Evolutionary conservation across 2,888 invertebrate species (phyloP).

Genomic region (Cheilosia variabilis): DNA sequence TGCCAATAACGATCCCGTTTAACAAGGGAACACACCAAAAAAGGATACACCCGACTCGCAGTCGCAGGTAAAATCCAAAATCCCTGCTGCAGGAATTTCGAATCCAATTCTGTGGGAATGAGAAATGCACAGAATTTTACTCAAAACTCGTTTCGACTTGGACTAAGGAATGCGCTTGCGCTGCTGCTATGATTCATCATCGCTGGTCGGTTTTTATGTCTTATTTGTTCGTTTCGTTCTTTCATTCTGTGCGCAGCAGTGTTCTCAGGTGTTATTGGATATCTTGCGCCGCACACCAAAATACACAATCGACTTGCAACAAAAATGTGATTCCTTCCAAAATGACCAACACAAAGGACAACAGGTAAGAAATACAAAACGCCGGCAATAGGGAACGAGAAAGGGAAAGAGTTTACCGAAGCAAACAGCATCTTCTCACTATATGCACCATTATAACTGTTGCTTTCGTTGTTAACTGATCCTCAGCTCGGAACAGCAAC

Average conservation of each 20-base stretch:
- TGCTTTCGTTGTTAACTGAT: constrained; percentile 67
- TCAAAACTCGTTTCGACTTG: constrained; percentile 47
- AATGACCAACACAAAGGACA: constrained; percentile 48
- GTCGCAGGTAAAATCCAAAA: constrained; percentile 1
- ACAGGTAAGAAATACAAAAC: background rate
- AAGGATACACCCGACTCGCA: constrained; percentile 14
- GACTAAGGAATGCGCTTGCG: constrained; percentile 57
- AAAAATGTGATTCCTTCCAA: constrained; percentile 56
- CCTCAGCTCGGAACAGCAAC: constrained; percentile 16
- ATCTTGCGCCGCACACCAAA: constrained; percentile 70
- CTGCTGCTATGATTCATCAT: constrained; percentile 67
- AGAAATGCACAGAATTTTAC: constrained; percentile 39
- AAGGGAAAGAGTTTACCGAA: constrained; percentile 9
- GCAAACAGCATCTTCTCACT: constrained; percentile 42
- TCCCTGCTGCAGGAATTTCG: constrained; percentile 43
- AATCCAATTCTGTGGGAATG: constrained; percentile 61
- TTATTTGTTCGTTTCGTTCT: constrained; percentile 55
- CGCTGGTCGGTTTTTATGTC: constrained; percentile 68
- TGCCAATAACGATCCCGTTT: constrained; percentile 67
- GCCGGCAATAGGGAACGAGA: background rate
- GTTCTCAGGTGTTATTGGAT: constrained; percentile 73
- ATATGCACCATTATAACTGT: constrained; percentile 69
- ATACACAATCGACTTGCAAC: constrained; percentile 68
- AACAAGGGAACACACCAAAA: constrained; percentile 24
- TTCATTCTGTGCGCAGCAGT: constrained; percentile 24